Evolutionary conservation across 2,888 invertebrate genomes (phyloP), one percentile per base, ranked within the genome.

Genomic region (Drosophila subquinaria): DNA sequence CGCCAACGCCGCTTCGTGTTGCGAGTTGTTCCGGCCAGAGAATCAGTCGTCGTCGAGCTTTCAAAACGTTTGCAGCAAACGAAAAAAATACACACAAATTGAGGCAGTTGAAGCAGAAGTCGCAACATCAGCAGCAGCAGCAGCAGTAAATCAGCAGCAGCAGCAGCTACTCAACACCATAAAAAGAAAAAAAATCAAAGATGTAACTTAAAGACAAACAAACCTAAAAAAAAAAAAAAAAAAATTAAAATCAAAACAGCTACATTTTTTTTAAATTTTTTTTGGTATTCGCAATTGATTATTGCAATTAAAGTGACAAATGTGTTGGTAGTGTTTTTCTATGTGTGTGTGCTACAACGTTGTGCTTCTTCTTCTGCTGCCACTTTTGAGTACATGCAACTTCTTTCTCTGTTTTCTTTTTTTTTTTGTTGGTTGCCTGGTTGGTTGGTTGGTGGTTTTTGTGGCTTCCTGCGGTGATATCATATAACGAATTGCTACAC

Each of bases 11-110:
- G 82, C 88, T 89, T 90, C 82, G 85, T 90, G 79, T 55, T 81
- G 78, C 79, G 68, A 87, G 72, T 68, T 81, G 81, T 73, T 83
- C 72, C 85, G 80, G 79, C 72, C 74, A 71, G 43, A 75, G 73
- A 90, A 75, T 91, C 91, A 92, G 92, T 92, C 92, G 91, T 92
- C 90, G 92, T 91, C 92, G 92, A 92, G 92, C 92, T 92, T 92
- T 92, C 91, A 86, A 88, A 90, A 91, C 89, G 92, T 82, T 86
- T 85, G 89, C 92, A 92, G 83, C 90, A 79, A 90, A 78, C 81
- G 79, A 78, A 74, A 76, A 65, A 55, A 47, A 51, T 63, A 79
- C 65, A 70, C 66, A 63, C 35, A 27, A 59, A 48, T 48, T 17
- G 30, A 35, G 43, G 40, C 57, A 69, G 57, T 57, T 57, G 66